phyloP scores from a whole-genome alignment of 2,888 invertebrate species.

The Heliconius ismenius region DNA sequence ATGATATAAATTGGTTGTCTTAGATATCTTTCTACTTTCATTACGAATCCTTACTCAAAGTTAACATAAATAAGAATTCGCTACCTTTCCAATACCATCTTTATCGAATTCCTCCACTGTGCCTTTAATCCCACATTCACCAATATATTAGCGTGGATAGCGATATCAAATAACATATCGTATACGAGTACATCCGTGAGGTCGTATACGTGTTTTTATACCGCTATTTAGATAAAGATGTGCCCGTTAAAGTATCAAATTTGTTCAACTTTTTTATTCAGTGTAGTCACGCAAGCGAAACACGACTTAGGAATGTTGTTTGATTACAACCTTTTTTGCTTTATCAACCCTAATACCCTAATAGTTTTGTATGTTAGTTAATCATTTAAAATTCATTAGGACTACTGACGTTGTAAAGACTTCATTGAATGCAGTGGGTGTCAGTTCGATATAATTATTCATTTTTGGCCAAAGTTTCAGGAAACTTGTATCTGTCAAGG shows the following conservation, averaged over 20 bases:
- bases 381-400: slow-evolving; percentile 32
- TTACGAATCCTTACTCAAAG: background rate
- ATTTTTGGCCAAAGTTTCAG: background rate
- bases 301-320: slow-evolving; percentile 67
- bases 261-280: slow-evolving; percentile 69
- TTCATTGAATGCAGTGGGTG: no score
- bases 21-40: background rate
- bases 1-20: background rate
- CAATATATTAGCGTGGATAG: slow-evolving; percentile 13
- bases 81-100: background rate
- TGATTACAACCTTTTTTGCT: slow-evolving; percentile 56
- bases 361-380: slow-evolving; percentile 12
- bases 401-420: no score
- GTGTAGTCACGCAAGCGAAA: slow-evolving; percentile 68
- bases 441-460: background rate
- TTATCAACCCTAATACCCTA: slow-evolving; percentile 29
- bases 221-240: slow-evolving; percentile 76
- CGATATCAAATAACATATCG: slow-evolving; percentile 16
- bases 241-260: slow-evolving; percentile 76
- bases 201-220: slow-evolving; percentile 51
- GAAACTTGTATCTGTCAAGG: background rate
- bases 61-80: background rate
- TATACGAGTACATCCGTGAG: slow-evolving; percentile 20
- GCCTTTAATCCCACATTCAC: slow-evolving; percentile 13
- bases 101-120: background rate